Conservation (phyloP, 2,888 invertebrate genomes). For the Pardosa pseudoannulata region DNA sequence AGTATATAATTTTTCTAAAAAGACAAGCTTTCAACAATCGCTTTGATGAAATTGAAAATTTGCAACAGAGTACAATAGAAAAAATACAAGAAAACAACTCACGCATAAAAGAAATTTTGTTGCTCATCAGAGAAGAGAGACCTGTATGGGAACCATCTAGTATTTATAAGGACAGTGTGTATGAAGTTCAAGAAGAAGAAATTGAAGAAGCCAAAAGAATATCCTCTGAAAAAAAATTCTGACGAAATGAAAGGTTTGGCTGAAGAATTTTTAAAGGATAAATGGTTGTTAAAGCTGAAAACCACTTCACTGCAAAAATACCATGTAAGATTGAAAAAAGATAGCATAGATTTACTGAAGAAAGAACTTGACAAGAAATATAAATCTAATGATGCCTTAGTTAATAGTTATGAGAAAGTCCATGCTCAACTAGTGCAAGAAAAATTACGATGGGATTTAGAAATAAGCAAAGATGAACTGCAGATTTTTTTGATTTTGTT, state of each 20-base stretch:
- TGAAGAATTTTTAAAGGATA: conserved; percentile 29
- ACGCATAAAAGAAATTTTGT: not conserved
- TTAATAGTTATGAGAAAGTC: not conserved
- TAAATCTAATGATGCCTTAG: not conserved
- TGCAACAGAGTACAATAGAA: not conserved
- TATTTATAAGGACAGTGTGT: not conserved
- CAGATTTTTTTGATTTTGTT: conserved; percentile 27
- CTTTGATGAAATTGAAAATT: conserved; percentile 15
- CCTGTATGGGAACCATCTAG: conserved; percentile 9
- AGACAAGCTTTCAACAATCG: conserved; percentile 23
- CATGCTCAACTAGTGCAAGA: conserved; percentile 30
- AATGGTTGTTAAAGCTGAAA: conserved; percentile 23
- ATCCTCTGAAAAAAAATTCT: not conserved
- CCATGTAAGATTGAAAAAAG: conserved; percentile 14
- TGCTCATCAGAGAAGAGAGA: conserved; percentile 6
- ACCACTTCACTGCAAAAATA: not conserved
- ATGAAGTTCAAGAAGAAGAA: conserved; percentile 24
- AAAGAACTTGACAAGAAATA: conserved; percentile 26
- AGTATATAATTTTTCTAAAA: conserved; percentile 39
- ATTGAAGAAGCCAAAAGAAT: not conserved
- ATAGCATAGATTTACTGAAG: not conserved
- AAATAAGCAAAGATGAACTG: conserved; percentile 36
- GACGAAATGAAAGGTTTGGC: conserved; percentile 20
- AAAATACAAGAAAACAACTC: not conserved
- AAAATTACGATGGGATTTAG: conserved; percentile 36